These are phyloP conservation scores for Pitangus sulphuratus DNA, from an alignment of 2,797 vertebrate species.

Conservation along the genomic window DNA sequence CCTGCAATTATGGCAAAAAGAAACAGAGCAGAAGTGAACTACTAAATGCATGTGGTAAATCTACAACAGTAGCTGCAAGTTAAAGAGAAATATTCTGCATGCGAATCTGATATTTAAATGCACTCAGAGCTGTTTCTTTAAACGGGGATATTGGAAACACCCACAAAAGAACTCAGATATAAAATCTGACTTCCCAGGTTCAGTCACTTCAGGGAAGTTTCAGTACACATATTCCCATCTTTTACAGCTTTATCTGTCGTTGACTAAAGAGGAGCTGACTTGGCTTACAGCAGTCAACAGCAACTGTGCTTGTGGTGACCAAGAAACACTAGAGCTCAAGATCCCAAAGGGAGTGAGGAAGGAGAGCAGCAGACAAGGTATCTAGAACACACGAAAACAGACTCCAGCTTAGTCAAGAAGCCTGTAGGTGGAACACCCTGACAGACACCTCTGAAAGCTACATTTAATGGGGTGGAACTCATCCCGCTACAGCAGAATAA, in stretches of 20 bases:
- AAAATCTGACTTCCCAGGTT: background rate
- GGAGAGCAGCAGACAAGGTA: background rate
- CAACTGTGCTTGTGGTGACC: background rate
- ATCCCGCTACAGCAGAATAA: background rate
- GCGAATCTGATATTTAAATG: background rate
- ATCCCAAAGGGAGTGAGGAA: background rate
- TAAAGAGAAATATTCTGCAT: background rate
- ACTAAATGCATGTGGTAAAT: background rate
- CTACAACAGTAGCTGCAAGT: background rate
- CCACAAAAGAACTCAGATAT: background rate
- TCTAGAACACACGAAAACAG: background rate
- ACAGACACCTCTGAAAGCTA: background rate
- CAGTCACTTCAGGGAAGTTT: background rate
- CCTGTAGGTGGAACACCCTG: background rate
- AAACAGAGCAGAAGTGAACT: background rate
- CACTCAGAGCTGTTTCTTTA: background rate
- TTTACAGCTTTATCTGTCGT: background rate
- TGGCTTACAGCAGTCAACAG: background rate
- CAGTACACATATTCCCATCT: background rate
- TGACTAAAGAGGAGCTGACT: background rate
- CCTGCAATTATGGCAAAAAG: background rate
- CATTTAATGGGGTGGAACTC: background rate
- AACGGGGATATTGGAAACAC: background rate
- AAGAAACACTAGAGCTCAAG: background rate
- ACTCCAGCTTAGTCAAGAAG: background rate